Evolutionary conservation across 1,140 invertebrate species (phyloP), one percentile per base, ranked within the genome.

Genomic region (Drosophila punjabiensis): DNA sequence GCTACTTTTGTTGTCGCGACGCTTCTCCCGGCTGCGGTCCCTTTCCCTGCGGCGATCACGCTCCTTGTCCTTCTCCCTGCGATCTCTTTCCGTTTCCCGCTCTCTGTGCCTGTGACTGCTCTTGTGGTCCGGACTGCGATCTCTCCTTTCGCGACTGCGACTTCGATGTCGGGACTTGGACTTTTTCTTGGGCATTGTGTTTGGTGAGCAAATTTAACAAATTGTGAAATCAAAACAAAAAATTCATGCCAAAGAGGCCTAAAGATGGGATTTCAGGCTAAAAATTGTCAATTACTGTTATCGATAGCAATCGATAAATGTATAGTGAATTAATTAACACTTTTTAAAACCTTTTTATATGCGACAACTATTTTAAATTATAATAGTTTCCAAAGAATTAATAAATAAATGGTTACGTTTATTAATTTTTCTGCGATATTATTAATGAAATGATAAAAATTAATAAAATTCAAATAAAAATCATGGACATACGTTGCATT

Each of bases 161-260:
- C 79, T 86, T 6, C 79, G 63, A 28, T 58, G 70, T 24, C 84
- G 60, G 18, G 70, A 70, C 45, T 80, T 66, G 13, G 41, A 47
- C 14, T 76, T 90, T 20, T 85, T 82, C 11, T 80, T 90, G 39
- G 85, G 85, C 85, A 89, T 89, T 32, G 18, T 50, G 5, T 68
- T n/a, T 16, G 0, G 1, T 4, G 13, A 5, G 8, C 0, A 28
- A 50, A 66, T 24, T 16, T 8, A 66, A 52, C 48, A 62, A 73
- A 84, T 89, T 84, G 39, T 59, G 24, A 56, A 81, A 66, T 62
- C 43, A 56, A 56, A 58, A 71, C 24, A 53, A 56, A 63, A 70
- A 13, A 47, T 35, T 24, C 33, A 24, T 20, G 56, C 35, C 32
- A 16, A 45, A 28, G 4, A 50, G 16, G 18, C n/a, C 20, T 37